A percentile compares a stretch with the other conserved stretches of the same genome.
Evolutionary conservation across 2,797 vertebrate species (phyloP).

Genomic region (Hirundo rustica): DNA sequence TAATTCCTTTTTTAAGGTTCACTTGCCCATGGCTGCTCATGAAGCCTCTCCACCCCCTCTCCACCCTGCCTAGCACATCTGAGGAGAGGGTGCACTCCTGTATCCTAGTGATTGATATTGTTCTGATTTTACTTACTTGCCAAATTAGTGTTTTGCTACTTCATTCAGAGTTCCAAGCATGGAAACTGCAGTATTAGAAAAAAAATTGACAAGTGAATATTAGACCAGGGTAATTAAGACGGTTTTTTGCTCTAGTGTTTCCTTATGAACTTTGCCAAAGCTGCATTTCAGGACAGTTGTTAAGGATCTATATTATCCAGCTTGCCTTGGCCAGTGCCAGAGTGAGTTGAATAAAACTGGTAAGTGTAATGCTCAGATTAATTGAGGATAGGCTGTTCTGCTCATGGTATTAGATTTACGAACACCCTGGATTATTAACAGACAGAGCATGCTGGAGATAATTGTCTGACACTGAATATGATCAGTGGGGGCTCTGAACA

Average conservation of each 20-base stretch:
- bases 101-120: not conserved
- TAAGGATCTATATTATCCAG: not conserved
- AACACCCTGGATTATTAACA: not conserved
- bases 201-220: not conserved
- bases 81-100: not conserved
- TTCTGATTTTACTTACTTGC: not conserved
- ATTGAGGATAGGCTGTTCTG: not conserved
- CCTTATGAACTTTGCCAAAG: not conserved
- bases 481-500: not conserved
- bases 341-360: not conserved
- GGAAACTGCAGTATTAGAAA: not conserved
- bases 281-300: not conserved
- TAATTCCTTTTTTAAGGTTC: not conserved
- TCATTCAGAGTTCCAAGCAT: not conserved
- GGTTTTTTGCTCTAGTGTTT: not conserved
- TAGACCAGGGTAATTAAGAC: not conserved
- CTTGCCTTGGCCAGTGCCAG: not conserved
- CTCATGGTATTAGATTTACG: not conserved
- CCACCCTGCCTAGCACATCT: not conserved
- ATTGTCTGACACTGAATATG: not conserved
- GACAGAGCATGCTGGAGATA: not conserved
- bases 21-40: not conserved
- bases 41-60: not conserved
- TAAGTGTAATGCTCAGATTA: not conserved
- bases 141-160: not conserved